phyloP scores from a whole-genome alignment of 1,140 invertebrate species.

The Drosophila arawakana region DNA sequence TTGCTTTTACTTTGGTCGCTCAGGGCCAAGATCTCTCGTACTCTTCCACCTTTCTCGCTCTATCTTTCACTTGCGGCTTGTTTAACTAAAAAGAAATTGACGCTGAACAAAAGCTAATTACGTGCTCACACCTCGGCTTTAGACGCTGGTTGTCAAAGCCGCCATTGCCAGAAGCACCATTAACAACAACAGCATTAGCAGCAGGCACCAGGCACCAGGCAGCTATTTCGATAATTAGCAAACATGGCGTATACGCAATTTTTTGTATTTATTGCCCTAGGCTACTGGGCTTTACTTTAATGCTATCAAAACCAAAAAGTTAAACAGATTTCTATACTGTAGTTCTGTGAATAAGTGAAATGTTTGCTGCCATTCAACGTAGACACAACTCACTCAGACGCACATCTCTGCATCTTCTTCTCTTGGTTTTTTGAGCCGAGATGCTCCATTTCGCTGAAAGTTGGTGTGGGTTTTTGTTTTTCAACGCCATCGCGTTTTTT shows the following conservation, averaged over 20 bases:
- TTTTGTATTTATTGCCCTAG: conserved; percentile 20
- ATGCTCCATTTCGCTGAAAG: conserved; percentile 26
- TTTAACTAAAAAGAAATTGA: conserved; percentile 41
- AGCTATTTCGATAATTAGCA: conserved; percentile 52
- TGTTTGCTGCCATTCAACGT: conserved; percentile 12
- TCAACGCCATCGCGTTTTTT: conserved; percentile 24
- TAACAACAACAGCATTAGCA: background rate
- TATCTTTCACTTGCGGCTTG: conserved; percentile 25
- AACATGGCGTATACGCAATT: conserved; percentile 39
- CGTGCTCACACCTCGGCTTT: conserved; percentile 25
- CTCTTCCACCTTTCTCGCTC: background rate
- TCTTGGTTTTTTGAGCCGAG: background rate
- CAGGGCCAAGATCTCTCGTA: conserved; percentile 1
- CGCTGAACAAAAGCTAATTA: conserved; percentile 64
- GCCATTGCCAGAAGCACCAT: conserved; percentile 23
- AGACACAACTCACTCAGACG: conserved; percentile 33
- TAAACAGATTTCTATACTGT: conserved; percentile 2
- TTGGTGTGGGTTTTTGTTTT: conserved; percentile 27
- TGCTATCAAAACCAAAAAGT: background rate
- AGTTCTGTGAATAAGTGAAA: conserved; percentile 17
- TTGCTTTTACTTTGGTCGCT: conserved; percentile 35
- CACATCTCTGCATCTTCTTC: conserved; percentile 6
- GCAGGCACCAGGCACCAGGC: background rate
- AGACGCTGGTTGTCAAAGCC: conserved; percentile 51
- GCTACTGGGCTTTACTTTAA: conserved; percentile 4